These are phyloP conservation scores for Hydroisotoma schaefferi DNA, from an alignment of 2,888 invertebrate genomes.

Conservation along the genomic window DNA sequence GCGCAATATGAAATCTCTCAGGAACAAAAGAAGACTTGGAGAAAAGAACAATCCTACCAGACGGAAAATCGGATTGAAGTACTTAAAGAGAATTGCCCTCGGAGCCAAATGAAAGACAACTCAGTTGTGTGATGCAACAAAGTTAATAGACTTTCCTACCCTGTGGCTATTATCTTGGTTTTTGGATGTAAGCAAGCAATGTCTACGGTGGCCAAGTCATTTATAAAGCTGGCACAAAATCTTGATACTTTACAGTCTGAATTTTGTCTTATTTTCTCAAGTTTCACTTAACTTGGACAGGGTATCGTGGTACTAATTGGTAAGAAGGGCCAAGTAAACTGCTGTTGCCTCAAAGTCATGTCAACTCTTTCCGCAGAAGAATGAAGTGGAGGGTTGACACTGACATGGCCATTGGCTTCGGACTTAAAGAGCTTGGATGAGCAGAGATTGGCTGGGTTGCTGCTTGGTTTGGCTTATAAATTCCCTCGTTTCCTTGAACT, in stretches of 20 bases:
- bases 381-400: conserved; percentile 12
- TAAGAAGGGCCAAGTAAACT: too few relatives aligned
- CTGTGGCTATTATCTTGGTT: neutral
- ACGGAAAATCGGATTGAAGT: neutral
- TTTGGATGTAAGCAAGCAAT: neutral
- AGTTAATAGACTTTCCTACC: conserved; percentile 12
- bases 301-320: conserved; percentile 1
- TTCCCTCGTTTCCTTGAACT: too few relatives aligned
- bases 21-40: too few relatives aligned
- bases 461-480: too few relatives aligned
- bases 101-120: conserved; percentile 7
- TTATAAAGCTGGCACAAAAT: too few relatives aligned
- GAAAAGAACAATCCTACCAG: too few relatives aligned
- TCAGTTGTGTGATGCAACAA: conserved; percentile 1
- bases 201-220: neutral
- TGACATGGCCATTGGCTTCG: conserved; percentile 8
- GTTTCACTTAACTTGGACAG: neutral
- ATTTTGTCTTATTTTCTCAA: too few relatives aligned
- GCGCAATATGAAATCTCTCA: too few relatives aligned
- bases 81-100: neutral
- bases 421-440: neutral
- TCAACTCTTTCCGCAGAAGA: neutral
- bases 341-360: conserved; percentile 3
- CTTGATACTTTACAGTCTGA: too few relatives aligned
- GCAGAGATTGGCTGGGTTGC: neutral